Percentiles rank a stretch among this genome's conserved stretches.
phyloP scores from a whole-genome alignment of 2,113 vertebrate genomes.

The Elephantulus edwardii region DNA sequence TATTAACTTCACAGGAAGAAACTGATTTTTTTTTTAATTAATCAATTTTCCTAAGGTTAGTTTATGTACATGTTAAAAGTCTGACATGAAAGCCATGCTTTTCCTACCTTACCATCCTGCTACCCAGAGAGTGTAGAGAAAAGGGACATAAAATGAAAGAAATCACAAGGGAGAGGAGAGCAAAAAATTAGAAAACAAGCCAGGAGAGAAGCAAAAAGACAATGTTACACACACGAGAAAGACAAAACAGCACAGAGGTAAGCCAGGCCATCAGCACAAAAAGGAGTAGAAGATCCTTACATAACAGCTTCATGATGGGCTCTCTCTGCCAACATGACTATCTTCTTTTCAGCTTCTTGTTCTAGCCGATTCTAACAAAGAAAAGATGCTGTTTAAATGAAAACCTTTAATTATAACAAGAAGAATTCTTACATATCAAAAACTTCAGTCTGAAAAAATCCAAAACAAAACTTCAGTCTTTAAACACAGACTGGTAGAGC shows the following conservation, averaged over 20 bases:
- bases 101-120: background rate
- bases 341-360: constrained; percentile 87
- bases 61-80: background rate
- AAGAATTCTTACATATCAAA: constrained; percentile 10
- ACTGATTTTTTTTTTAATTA: constrained; percentile 48
- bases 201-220: background rate
- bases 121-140: background rate
- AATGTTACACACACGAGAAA: background rate
- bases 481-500: background rate
- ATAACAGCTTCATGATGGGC: constrained; percentile 88
- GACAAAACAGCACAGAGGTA: background rate
- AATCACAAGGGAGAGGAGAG: background rate
- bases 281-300: constrained; percentile 82
- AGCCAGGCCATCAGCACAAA: background rate
- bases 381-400: background rate
- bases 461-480: background rate
- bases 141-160: background rate
- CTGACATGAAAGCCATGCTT: constrained; percentile 18
- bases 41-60: background rate
- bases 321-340: constrained; percentile 83
- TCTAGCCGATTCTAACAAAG: constrained; percentile 85
- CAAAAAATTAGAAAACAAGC: constrained; percentile 15
- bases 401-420: constrained; percentile 6
- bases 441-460: background rate
- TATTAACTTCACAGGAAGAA: constrained; percentile 41